phyloP scores from a whole-genome alignment of 2,113 vertebrate genomes.

The Hassar affinis region DNA sequence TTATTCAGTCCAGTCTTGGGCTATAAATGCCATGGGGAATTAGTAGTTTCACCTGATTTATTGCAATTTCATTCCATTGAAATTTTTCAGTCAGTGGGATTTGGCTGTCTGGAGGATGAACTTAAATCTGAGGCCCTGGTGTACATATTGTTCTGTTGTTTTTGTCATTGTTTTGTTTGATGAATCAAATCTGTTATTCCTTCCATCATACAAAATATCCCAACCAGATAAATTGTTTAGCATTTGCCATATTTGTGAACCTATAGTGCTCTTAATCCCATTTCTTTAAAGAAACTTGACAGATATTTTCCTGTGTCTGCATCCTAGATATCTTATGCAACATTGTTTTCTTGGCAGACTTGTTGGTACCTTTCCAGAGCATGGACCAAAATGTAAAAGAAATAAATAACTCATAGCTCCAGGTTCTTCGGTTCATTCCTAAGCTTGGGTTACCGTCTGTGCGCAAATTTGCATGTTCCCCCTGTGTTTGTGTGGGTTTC shows the following conservation, averaged over 20 bases:
- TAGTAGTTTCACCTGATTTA: slow-evolving; percentile 18
- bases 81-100: slow-evolving; percentile 1
- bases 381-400: slow-evolving; percentile 13
- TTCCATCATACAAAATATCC: not conserved
- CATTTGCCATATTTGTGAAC: not conserved
- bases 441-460: slow-evolving; percentile 24
- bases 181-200: slow-evolving; percentile 17
- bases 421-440: not conserved
- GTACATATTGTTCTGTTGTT: not conserved
- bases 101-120: not conserved
- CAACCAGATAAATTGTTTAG: too few species aligned
- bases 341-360: slow-evolving; percentile 28
- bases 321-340: slow-evolving; percentile 16
- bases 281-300: not conserved
- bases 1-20: slow-evolving; percentile 10
- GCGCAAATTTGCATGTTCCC: not conserved
- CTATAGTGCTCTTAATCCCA: not conserved
- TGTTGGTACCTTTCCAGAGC: slow-evolving; percentile 15
- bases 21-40: slow-evolving; percentile 5
- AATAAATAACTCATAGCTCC: slow-evolving; percentile 17
- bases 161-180: not conserved
- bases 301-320: slow-evolving; percentile 4
- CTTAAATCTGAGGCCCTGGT: not conserved
- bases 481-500: not conserved
- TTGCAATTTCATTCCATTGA: slow-evolving; percentile 17